Conservation (phyloP, 2,113 vertebrate genomes). For the Chionodraco myersi region DNA sequence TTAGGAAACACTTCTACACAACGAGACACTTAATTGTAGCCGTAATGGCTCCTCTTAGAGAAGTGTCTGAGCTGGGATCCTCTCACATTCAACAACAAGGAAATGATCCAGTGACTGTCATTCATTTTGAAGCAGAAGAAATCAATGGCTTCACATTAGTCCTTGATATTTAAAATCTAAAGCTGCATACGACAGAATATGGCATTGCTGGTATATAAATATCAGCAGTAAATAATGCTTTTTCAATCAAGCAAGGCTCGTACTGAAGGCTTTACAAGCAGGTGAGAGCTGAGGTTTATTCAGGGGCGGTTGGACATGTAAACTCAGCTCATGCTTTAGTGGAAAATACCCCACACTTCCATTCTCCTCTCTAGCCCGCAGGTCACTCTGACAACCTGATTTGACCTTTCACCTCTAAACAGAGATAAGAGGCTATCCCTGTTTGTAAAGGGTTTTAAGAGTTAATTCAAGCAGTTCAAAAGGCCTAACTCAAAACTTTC, state of each 20-base stretch:
- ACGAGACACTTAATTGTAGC: slow-evolving; percentile 1
- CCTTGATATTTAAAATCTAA: background rate
- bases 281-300: background rate
- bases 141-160: slow-evolving; percentile 15
- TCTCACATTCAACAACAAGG: background rate
- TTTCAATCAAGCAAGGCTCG: background rate
- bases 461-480: too few relatives aligned
- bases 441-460: too few relatives aligned
- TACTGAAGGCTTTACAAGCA: background rate
- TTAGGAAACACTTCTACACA: slow-evolving; percentile 2
- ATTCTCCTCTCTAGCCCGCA: background rate
- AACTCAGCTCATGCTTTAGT: slow-evolving; percentile 5
- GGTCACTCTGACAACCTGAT: background rate
- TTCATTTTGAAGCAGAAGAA: slow-evolving; percentile 6
- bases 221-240: background rate
- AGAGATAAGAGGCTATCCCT: too few relatives aligned
- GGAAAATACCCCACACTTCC: background rate
- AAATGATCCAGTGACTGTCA: slow-evolving; percentile 1
- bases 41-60: slow-evolving; percentile 4
- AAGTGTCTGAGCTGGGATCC: background rate
- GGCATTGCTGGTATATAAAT: background rate
- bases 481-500: too few relatives aligned
- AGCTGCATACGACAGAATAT: background rate
- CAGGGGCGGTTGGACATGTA: background rate
- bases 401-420: background rate